phyloP scores from a whole-genome alignment of 1,140 invertebrate genomes.

The Pseudomyrmex concolor region DNA sequence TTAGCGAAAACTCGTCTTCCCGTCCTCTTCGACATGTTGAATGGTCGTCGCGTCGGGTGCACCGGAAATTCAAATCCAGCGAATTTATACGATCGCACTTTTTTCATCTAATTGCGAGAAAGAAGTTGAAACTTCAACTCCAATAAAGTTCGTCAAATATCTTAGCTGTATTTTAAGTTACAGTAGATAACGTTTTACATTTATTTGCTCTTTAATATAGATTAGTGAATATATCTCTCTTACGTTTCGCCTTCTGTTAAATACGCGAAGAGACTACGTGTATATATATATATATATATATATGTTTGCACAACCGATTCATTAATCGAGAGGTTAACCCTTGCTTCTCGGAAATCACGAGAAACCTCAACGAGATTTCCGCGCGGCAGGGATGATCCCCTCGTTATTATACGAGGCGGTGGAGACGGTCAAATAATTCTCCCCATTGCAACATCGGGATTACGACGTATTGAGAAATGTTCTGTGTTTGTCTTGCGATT shows the following conservation, averaged over 20 bases:
- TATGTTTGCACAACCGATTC: neutral
- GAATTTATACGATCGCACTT: neutral
- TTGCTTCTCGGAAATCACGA: conserved; percentile 14
- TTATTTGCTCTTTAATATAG: neutral
- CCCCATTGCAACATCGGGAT: conserved; percentile 50
- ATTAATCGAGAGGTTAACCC: conserved; percentile 56
- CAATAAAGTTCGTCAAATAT: neutral
- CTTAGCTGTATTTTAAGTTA: neutral
- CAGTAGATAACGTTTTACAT: neutral
- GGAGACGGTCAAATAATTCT: conserved; percentile 62
- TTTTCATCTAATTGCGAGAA: neutral
- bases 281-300: neutral
- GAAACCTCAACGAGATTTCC: conserved; percentile 58
- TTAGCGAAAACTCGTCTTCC: conserved; percentile 47
- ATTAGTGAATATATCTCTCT: too few species aligned
- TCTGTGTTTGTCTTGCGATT: conserved; percentile 24
- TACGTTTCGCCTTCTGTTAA: too few species aligned
- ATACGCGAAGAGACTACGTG: neutral
- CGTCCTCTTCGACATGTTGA: conserved; percentile 15
- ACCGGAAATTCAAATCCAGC: neutral
- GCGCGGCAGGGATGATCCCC: conserved; percentile 47
- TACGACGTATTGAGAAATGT: conserved; percentile 40
- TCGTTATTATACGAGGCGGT: conserved; percentile 44
- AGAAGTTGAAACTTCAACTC: neutral
- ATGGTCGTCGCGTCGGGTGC: neutral